Base-by-base conservation (phyloP, 2,888 invertebrate species). In the Falcaria lacertinaria region DNA sequence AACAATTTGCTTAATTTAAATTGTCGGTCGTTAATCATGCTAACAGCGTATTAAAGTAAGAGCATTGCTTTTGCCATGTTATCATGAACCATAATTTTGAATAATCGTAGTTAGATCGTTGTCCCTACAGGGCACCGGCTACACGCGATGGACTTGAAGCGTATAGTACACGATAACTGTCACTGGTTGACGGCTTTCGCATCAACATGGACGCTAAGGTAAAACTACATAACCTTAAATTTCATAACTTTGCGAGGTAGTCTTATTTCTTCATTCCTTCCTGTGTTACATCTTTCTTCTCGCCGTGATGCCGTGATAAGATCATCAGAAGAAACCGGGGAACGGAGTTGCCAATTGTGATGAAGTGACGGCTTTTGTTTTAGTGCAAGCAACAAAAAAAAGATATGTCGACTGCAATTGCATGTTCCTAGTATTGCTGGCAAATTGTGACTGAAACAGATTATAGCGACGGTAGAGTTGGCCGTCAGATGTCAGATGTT, bases 191-290 rank as follows among this genome's bases (percentile, higher is more conserved):
- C 54, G 60, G 66, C 59, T 70, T 47, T 52, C 68, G 57, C 62
- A 44, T 47, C 61, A 69, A 50, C 57, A 84, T 84, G 84, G 84
- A 83, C 60, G 45, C 54, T 15, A 84, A 83, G 84, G 84, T 82
- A 73, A 57, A 43, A 40, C 44, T 44, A 22, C 41, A 19, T 34
- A 14, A 13, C 1, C 3, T 47, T 48, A 42, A 34, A 40, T 45
- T 33, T 36, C 32, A 48, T 42, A n/a, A 5, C 8, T 1, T 38
- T 15, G 39, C 38, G 28, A 45, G 15, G 35, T 34, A 28, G 32
- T 15, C 11, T 34, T 38, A n/a, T n/a, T n/a, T n/a, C n/a, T n/a
- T n/a, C n/a, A n/a, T n/a, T n/a, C n/a, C n/a, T n/a, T n/a, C n/a
- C n/a, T n/a, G n/a, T n/a, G n/a, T n/a, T n/a, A n/a, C n/a, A n/a